A percentile compares a stretch with the other conserved stretches of the same genome.
phyloP scores from a whole-genome alignment of 2,888 invertebrate genomes.

The Mythimna ferrago region DNA sequence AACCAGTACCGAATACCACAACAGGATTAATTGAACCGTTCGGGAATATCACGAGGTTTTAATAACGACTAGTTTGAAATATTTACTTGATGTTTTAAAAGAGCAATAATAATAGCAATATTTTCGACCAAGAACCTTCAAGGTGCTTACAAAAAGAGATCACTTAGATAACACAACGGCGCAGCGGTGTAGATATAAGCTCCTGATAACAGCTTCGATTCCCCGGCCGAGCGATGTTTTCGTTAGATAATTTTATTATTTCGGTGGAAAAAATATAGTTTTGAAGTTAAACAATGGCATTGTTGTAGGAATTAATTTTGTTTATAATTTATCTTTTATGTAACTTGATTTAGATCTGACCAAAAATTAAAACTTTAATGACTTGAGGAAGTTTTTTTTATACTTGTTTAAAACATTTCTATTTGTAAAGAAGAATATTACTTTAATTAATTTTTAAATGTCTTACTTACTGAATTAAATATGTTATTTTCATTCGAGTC shows the following conservation, averaged over 20 bases:
- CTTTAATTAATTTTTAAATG: not conserved
- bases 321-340: constrained; percentile 29
- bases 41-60: not conserved
- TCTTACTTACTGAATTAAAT: not conserved
- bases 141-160: constrained; percentile 74
- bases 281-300: constrained; percentile 76
- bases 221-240: constrained; percentile 80
- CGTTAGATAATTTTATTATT: constrained; percentile 80
- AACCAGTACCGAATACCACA: not conserved
- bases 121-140: constrained; percentile 62
- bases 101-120: constrained; percentile 56
- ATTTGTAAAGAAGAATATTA: no score
- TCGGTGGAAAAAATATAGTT: constrained; percentile 75
- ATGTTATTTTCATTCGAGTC: not conserved
- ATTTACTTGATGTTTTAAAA: constrained; percentile 22
- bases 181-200: constrained; percentile 77
- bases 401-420: no score
- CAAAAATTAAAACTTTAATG: constrained; percentile 13
- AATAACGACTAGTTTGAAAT: constrained; percentile 7
- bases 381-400: not conserved
- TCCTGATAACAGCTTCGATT: constrained; percentile 84
- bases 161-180: constrained; percentile 69
- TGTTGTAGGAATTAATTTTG: constrained; percentile 50
- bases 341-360: constrained; percentile 16
- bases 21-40: not conserved